Base-by-base conservation (phyloP, 2,113 vertebrate species). In the Pardalotus punctatus region DNA sequence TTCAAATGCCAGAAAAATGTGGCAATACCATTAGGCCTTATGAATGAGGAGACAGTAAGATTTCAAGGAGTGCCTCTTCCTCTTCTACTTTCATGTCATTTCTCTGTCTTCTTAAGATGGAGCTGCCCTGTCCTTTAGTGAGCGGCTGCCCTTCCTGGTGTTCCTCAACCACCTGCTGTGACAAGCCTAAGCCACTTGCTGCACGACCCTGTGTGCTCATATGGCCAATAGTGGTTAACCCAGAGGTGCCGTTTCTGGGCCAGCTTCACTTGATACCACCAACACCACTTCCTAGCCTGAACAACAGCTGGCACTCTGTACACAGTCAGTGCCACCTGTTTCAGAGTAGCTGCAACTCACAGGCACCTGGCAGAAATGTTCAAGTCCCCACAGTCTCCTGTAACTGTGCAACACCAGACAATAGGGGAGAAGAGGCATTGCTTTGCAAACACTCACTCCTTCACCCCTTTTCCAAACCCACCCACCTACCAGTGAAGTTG, bases 351-450 rank as follows among this genome's bases (percentile, higher is more conserved):
- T 10, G 1, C 29, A 57, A 24, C 45, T 74, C 43, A 20, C 5
- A 43, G 76, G 66, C 60, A 56, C 45, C 23, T 47, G 36, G 25
- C 0, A 35, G 56, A 81, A 64, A n/a, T 21, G 56, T 35, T 81
- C 12, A 81, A 73, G 65, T 28, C 62, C 48, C 40, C 35, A 3
- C 6, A 43, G 42, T 17, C 38, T 23, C 69, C 42, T 50, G 50
- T 50, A 19, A 54, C 45, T 31, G 14, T 11, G 42, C 56, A 61
- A 25, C 29, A n/a, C n/a, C 35, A 65, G 33, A 36, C 35, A 93
- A 5, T 47, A 43, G 0, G 3, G n/a, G 9, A 1, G 10, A 70
- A 61, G 35, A 47, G 35, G 14, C 27, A 36, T 33, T 2, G 1
- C 48, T 43, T 64, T 69, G 25, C n/a, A 69, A 80, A 61, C 18